Percentiles rank a stretch among this genome's conserved stretches.
These are phyloP conservation scores for Diuraphis noxia DNA, from an alignment of 1,140 invertebrate species.

Conservation along the genomic window DNA sequence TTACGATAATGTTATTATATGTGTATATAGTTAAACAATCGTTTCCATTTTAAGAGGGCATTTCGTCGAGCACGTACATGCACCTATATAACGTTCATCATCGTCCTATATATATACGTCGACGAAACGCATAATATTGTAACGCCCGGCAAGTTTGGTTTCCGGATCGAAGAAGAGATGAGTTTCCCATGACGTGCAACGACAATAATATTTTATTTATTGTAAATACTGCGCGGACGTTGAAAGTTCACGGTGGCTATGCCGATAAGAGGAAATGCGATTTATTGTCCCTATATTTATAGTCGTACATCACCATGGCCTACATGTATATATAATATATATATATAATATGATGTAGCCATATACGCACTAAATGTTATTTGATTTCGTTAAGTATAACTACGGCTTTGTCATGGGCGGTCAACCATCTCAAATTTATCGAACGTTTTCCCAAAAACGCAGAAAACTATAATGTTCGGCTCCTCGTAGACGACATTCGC, in stretches of 20 bases:
- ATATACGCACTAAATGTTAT: not conserved
- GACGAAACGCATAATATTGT: not conserved
- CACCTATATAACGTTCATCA: no score
- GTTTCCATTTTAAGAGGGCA: not conserved
- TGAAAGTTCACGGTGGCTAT: not conserved
- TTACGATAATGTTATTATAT: no score
- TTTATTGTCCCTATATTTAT: not conserved
- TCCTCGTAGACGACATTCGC: not conserved
- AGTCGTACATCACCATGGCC: not conserved
- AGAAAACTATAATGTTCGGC: not conserved
- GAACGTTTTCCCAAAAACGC: not conserved
- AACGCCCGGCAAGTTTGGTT: not conserved
- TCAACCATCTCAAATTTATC: not conserved
- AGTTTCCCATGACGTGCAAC: not conserved
- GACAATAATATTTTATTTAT: not conserved
- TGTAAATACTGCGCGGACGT: not conserved
- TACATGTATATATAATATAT: not conserved
- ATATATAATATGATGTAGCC: not conserved
- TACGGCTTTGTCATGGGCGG: not conserved
- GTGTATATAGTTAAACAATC: constrained; percentile 26
- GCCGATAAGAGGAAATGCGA: not conserved
- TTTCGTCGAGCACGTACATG: not conserved
- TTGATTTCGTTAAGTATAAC: not conserved
- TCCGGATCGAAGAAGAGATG: not conserved
- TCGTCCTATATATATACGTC: no score